phyloP scores from a whole-genome alignment of 1,140 invertebrate species.

The Lordiphosa mommai region DNA sequence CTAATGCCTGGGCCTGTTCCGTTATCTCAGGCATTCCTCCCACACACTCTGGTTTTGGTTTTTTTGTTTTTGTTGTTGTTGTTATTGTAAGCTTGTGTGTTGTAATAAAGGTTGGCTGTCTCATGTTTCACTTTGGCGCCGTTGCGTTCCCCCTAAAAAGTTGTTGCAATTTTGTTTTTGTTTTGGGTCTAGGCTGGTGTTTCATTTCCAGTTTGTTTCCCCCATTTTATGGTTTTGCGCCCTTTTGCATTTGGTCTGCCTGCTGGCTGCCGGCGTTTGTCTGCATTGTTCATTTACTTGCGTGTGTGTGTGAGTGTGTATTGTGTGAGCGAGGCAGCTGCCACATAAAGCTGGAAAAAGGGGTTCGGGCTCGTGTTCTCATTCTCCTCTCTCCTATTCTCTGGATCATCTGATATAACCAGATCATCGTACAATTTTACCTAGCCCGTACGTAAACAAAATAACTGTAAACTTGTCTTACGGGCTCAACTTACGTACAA shows the following conservation, averaged over 20 bases:
- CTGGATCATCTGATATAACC: slow-evolving; percentile 9
- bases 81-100: slow-evolving; percentile 3
- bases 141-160: slow-evolving; percentile 43
- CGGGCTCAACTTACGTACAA: too few relatives aligned
- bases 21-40: slow-evolving; percentile 47
- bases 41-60: slow-evolving; percentile 26
- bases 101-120: slow-evolving; percentile 10
- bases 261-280: slow-evolving; percentile 37
- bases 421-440: too few relatives aligned
- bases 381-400: slow-evolving; percentile 13
- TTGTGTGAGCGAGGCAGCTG: slow-evolving; percentile 14
- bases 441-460: too few relatives aligned
- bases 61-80: slow-evolving; percentile 16
- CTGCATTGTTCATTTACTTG: slow-evolving; percentile 27
- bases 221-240: slow-evolving; percentile 23
- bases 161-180: slow-evolving; percentile 36
- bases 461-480: background rate
- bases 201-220: slow-evolving; percentile 36
- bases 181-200: slow-evolving; percentile 46
- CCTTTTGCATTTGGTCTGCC: slow-evolving; percentile 22
- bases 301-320: slow-evolving; percentile 11
- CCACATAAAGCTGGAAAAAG: background rate
- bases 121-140: slow-evolving; percentile 46
- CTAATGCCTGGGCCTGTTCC: slow-evolving; percentile 48
- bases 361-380: slow-evolving; percentile 23